Conservation (phyloP, 1,140 invertebrate species). For the Zaprionus africanus region DNA sequence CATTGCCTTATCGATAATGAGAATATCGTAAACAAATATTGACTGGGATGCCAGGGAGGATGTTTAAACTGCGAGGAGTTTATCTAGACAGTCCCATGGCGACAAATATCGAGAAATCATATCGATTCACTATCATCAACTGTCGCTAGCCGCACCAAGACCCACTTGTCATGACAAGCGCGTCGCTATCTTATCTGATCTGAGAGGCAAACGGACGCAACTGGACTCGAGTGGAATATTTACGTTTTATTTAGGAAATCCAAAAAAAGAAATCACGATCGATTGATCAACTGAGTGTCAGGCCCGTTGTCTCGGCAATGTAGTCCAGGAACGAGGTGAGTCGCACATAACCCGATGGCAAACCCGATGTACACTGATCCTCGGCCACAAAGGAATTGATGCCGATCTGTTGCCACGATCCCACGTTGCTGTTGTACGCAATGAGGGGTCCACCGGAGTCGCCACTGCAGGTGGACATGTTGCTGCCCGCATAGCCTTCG, state of each 20-base stretch:
- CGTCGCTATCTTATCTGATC: neutral
- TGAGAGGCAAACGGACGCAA: neutral
- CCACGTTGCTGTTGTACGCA: conserved; percentile 24
- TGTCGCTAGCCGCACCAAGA: neutral
- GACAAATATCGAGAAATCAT: neutral
- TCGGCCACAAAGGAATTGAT: conserved; percentile 82
- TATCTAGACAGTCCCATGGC: neutral
- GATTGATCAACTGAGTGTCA: conserved; percentile 33
- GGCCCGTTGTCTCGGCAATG: conserved; percentile 56
- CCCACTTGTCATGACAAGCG: neutral
- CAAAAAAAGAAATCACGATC: conserved; percentile 1
- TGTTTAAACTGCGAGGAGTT: no score
- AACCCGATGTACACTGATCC: conserved; percentile 69
- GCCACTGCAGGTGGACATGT: conserved; percentile 77
- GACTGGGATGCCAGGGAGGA: neutral
- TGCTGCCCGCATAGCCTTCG: conserved; percentile 52
- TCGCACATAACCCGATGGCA: conserved; percentile 76
- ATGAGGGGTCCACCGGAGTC: conserved; percentile 77
- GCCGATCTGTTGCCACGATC: conserved; percentile 67
- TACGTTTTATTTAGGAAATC: conserved; percentile 35
- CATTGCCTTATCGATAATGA: neutral
- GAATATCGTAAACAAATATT: neutral
- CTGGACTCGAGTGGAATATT: conserved; percentile 27
- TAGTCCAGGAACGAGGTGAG: conserved; percentile 70
- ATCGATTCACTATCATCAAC: neutral